Percentiles rank a stretch among this genome's conserved stretches.
Conservation (phyloP, 2,888 invertebrate species). For the Phyto melanocephala region DNA sequence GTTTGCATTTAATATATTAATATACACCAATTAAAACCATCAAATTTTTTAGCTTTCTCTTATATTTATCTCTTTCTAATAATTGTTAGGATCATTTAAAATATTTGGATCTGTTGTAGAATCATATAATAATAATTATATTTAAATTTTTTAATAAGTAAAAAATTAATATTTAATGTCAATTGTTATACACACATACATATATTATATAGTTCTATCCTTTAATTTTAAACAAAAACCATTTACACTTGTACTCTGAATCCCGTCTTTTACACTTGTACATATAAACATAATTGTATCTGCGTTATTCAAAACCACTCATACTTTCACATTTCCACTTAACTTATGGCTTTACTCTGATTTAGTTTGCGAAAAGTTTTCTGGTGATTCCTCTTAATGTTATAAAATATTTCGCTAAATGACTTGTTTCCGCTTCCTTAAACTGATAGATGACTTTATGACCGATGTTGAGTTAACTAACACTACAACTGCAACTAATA, state of each 20-base stretch:
- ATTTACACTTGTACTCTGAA: background rate
- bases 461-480: constrained; percentile 64
- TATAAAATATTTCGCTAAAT: constrained; percentile 74
- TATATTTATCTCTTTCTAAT: too few relatives aligned
- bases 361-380: constrained; percentile 41
- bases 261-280: constrained; percentile 46
- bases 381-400: constrained; percentile 16
- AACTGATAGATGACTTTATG: constrained; percentile 76
- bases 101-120: too few relatives aligned
- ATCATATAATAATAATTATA: too few relatives aligned
- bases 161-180: too few relatives aligned
- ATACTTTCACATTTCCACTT: background rate
- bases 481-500: constrained; percentile 16
- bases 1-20: too few relatives aligned
- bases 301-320: background rate
- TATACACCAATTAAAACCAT: too few relatives aligned
- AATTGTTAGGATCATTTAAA: too few relatives aligned
- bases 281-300: constrained; percentile 42
- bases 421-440: constrained; percentile 77
- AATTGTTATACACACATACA: too few relatives aligned
- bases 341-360: background rate
- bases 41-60: too few relatives aligned
- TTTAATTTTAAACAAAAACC: too few relatives aligned
- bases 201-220: too few relatives aligned
- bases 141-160: too few relatives aligned